phyloP scores from a whole-genome alignment of 2,888 invertebrate genomes.

The Drosophila engyochracea region DNA sequence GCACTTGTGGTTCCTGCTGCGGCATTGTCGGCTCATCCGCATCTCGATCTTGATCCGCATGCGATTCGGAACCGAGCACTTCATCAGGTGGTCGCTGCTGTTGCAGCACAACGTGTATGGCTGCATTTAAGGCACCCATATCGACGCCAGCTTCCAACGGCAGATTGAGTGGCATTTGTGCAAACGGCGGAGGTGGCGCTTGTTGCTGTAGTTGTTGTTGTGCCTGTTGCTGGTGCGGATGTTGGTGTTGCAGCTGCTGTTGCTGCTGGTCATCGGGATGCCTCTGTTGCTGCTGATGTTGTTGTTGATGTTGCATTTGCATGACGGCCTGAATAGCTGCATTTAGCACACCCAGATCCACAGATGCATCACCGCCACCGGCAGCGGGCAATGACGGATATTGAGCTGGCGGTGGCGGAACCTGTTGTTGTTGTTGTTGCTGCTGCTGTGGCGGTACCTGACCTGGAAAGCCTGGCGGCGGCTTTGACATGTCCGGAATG shows the following conservation, averaged over 20 bases:
- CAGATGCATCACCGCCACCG: constrained; percentile 38
- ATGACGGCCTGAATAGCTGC: constrained; percentile 81
- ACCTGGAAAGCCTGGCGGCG: constrained; percentile 91
- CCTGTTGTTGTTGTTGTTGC: constrained; percentile 22
- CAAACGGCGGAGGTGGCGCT: constrained; percentile 37
- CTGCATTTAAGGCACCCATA: constrained; percentile 70
- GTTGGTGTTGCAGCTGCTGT: constrained; percentile 21
- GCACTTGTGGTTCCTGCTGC: constrained; percentile 90
- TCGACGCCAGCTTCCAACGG: constrained; percentile 54
- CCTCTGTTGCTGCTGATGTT: constrained; percentile 56
- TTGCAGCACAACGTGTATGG: constrained; percentile 72
- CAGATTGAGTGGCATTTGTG: constrained; percentile 39
- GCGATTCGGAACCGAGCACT: constrained; percentile 8
- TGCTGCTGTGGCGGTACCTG: constrained; percentile 50
- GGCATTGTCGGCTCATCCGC: constrained; percentile 65
- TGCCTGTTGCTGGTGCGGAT: constrained; percentile 19
- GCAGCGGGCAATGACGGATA: constrained; percentile 36
- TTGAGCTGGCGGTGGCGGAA: constrained; percentile 34
- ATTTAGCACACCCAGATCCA: constrained; percentile 73
- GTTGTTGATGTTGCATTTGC: constrained; percentile 68
- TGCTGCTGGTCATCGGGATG: constrained; percentile 55
- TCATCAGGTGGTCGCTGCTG: constrained; percentile 44
- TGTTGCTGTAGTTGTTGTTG: constrained; percentile 42
- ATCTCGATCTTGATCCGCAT: constrained; percentile 27
- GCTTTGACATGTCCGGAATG: constrained; percentile 94